These are phyloP conservation scores for Lapara coniferarum DNA, from an alignment of 2,888 invertebrate genomes.

Conservation along the genomic window DNA sequence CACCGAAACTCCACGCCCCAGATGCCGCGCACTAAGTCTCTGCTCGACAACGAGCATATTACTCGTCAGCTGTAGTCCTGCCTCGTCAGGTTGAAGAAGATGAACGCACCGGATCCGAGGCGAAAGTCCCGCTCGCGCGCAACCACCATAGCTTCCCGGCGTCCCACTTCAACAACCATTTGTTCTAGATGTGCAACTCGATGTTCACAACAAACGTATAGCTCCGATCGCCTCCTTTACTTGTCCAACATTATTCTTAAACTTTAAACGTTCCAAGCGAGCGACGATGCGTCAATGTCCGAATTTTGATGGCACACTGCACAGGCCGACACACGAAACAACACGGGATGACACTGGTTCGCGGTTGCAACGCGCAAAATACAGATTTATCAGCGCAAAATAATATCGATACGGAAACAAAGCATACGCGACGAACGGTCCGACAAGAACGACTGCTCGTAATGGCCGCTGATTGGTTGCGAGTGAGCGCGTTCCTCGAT, in stretches of 20 bases:
- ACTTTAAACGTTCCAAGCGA: constrained; percentile 41
- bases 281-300: constrained; percentile 38
- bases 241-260: constrained; percentile 77
- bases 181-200: constrained; percentile 44
- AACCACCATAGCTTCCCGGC: constrained; percentile 76
- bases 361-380: constrained; percentile 40
- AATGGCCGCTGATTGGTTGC: constrained; percentile 74
- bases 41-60: constrained; percentile 81
- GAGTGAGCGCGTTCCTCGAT: constrained; percentile 69
- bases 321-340: constrained; percentile 31
- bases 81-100: constrained; percentile 77
- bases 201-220: constrained; percentile 31
- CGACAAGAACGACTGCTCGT: constrained; percentile 65
- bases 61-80: constrained; percentile 82
- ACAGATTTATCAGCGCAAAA: constrained; percentile 51
- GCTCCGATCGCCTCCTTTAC: constrained; percentile 50
- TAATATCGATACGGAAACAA: constrained; percentile 51
- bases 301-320: constrained; percentile 34
- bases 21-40: constrained; percentile 72
- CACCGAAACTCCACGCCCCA: constrained; percentile 68
- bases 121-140: constrained; percentile 62
- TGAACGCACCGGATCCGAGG: constrained; percentile 72
- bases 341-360: constrained; percentile 55
- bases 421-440: constrained; percentile 53
- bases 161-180: constrained; percentile 72